phyloP scores from a whole-genome alignment of 2,797 vertebrate species.

The Amniataba percoides region DNA sequence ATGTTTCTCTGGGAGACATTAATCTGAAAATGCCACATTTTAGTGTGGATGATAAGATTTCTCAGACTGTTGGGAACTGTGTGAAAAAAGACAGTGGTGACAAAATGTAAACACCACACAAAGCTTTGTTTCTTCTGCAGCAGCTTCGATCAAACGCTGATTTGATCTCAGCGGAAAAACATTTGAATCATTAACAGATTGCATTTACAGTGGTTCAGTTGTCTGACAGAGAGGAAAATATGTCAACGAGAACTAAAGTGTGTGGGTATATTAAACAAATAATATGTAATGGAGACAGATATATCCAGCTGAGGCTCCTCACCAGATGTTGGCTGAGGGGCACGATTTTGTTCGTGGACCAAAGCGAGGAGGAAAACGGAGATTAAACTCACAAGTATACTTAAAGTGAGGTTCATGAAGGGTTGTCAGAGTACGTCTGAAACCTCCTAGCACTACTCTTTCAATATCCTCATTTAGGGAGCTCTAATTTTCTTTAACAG shows the following conservation, averaged over 20 bases:
- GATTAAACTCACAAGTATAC: too few relatives aligned
- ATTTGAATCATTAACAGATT: background rate
- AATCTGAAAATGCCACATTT: too few relatives aligned
- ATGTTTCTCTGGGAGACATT: too few relatives aligned
- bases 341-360: background rate
- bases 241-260: background rate
- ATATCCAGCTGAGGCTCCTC: background rate
- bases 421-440: background rate
- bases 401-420: background rate
- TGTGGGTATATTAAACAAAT: background rate
- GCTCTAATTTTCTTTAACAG: background rate
- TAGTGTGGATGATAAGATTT: too few relatives aligned
- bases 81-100: too few relatives aligned
- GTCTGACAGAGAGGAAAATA: too few relatives aligned
- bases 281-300: background rate
- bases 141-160: background rate
- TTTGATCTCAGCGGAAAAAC: background rate
- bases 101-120: too few relatives aligned
- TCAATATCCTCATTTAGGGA: too few relatives aligned
- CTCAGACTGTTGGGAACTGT: too few relatives aligned
- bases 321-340: background rate
- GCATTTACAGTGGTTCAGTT: too few relatives aligned
- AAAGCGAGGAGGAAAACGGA: background rate
- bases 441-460: background rate
- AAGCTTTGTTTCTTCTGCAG: too few relatives aligned